phyloP scores from a whole-genome alignment of 1,140 invertebrate genomes.

The Caerostris extrusa region DNA sequence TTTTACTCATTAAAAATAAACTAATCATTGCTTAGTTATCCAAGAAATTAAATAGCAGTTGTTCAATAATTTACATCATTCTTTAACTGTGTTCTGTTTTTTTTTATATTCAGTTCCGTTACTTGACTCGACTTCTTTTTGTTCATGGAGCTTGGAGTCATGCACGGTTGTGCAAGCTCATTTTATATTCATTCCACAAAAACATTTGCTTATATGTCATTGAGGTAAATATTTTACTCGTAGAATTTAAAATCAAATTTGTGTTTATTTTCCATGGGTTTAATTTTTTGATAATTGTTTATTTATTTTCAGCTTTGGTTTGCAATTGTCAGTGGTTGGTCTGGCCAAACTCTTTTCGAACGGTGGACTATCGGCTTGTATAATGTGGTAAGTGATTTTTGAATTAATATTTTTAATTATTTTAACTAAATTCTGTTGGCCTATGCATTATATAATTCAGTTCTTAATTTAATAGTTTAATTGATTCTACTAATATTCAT shows the following conservation, averaged over 20 bases:
- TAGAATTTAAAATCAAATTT: background rate
- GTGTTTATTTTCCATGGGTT: too few species aligned
- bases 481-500: too few species aligned
- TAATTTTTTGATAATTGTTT: background rate
- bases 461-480: too few species aligned
- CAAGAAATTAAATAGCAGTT: too few species aligned
- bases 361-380: constrained; percentile 99
- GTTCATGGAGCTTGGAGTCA: constrained; percentile 99
- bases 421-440: too few species aligned
- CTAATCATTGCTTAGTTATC: background rate
- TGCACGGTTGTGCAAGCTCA: constrained; percentile 97
- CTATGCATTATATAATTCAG: too few species aligned
- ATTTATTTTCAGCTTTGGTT: constrained; percentile 90
- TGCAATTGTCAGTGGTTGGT: constrained; percentile 98
- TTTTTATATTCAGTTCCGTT: constrained; percentile 89
- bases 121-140: constrained; percentile 92
- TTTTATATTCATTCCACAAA: constrained; percentile 99
- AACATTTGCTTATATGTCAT: constrained; percentile 99
- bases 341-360: constrained; percentile 98
- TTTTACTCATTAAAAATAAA: background rate
- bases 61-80: too few species aligned
- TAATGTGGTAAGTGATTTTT: constrained; percentile 88
- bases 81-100: background rate
- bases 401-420: too few species aligned
- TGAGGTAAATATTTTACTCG: constrained; percentile 84